Percentiles rank a stretch among this genome's conserved stretches.
Evolutionary conservation across 1,140 invertebrate species (phyloP).

Genomic region (Neodiprion fabricii): DNA sequence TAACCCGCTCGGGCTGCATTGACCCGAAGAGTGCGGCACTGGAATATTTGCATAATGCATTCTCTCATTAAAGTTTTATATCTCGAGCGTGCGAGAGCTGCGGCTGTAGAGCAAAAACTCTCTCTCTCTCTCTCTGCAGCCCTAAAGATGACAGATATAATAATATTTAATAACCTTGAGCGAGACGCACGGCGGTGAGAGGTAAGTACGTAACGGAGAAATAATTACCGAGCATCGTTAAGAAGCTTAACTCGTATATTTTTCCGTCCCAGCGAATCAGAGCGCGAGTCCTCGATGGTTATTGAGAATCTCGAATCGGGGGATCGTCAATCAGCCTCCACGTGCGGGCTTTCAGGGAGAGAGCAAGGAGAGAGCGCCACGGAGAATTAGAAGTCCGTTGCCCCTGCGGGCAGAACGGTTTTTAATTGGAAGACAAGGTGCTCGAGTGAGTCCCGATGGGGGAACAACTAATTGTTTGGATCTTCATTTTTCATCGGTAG

Average conservation of each 20-base stretch:
- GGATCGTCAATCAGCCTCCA: too few relatives aligned
- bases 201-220: not conserved
- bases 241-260: not conserved
- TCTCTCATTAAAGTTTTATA: conserved; percentile 13
- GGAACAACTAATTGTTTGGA: too few relatives aligned
- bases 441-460: too few relatives aligned
- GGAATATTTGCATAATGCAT: conserved; percentile 12
- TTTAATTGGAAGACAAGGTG: too few relatives aligned
- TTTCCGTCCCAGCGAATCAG: too few relatives aligned
- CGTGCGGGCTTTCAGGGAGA: too few relatives aligned
- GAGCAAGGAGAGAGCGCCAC: too few relatives aligned
- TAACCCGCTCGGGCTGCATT: not conserved
- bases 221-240: not conserved
- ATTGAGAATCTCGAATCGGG: too few relatives aligned
- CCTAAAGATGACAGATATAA: not conserved
- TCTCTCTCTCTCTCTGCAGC: not conserved
- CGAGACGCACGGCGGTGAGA: not conserved
- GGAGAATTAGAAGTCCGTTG: too few relatives aligned
- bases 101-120: not conserved
- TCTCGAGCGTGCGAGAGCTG: not conserved
- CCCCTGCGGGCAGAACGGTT: too few relatives aligned
- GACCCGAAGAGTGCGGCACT: not conserved
- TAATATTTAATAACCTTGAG: not conserved
- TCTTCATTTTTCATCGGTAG: too few relatives aligned
- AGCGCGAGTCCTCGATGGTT: too few relatives aligned